Conservation (phyloP, 2,888 invertebrate genomes). For the Phortica okadai region DNA sequence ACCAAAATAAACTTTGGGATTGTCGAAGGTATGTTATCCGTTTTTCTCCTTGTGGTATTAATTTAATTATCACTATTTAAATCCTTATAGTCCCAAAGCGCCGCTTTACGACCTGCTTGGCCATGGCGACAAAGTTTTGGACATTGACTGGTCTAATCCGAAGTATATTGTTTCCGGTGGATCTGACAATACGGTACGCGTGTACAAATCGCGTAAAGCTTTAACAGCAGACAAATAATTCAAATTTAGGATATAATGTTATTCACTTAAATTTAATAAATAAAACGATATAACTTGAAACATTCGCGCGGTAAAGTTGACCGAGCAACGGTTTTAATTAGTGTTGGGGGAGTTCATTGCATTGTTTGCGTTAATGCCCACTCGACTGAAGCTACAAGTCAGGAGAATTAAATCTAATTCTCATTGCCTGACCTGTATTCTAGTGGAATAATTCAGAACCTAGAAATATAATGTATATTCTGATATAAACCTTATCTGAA, state of each 20-base stretch:
- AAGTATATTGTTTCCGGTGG: slow-evolving; percentile 93
- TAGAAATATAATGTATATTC: too few species aligned
- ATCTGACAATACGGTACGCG: slow-evolving; percentile 93
- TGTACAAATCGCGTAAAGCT: slow-evolving; percentile 82
- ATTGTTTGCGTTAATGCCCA: too few species aligned
- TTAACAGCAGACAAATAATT: slow-evolving; percentile 40
- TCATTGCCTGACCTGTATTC: too few species aligned
- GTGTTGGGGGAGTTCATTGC: too few species aligned
- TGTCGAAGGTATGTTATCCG: slow-evolving; percentile 83
- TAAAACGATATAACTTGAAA: slow-evolving; percentile 1
- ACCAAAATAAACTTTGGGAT: slow-evolving; percentile 96
- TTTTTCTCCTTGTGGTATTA: not conserved
- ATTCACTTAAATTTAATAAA: not conserved
- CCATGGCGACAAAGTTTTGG: slow-evolving; percentile 94
- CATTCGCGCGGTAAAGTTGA: not conserved
- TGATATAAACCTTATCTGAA: too few species aligned
- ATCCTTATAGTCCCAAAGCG: slow-evolving; percentile 84
- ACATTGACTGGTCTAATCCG: slow-evolving; percentile 95
- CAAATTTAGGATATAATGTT: not conserved
- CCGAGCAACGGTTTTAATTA: too few species aligned
- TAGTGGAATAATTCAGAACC: too few species aligned
- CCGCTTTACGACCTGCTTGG: slow-evolving; percentile 95
- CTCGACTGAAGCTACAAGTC: too few species aligned
- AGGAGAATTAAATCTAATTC: too few species aligned
- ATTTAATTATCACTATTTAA: not conserved